phyloP scores from a whole-genome alignment of 2,797 vertebrate genomes.

The Syndactyla subalaris region DNA sequence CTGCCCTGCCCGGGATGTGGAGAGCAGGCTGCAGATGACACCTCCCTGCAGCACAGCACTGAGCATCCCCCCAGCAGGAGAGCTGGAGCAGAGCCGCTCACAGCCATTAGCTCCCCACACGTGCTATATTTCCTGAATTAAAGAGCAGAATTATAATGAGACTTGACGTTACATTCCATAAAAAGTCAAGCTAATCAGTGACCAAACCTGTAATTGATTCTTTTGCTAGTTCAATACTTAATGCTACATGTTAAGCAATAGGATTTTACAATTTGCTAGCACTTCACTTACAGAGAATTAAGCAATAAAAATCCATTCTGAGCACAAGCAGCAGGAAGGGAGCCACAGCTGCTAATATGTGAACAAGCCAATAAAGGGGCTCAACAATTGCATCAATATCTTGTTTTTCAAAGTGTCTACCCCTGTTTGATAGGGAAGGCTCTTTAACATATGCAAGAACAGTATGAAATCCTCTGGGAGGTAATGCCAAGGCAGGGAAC shows the following conservation, averaged over 20 bases:
- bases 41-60: neutral
- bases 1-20: neutral
- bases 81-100: neutral
- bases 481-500: fast-evolving
- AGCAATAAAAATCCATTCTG: constrained; percentile 76
- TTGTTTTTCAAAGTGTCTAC: constrained; percentile 20
- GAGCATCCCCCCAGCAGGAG: neutral
- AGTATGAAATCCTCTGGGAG: neutral
- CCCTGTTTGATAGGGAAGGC: neutral
- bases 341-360: neutral
- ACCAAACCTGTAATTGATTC: constrained; percentile 70
- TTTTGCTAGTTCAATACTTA: constrained; percentile 73
- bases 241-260: constrained; percentile 73
- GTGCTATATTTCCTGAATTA: constrained; percentile 32
- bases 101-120: neutral
- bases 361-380: constrained; percentile 28
- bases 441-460: neutral
- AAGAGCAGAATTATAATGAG: constrained; percentile 35
- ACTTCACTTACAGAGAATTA: constrained; percentile 75
- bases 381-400: constrained; percentile 38
- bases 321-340: constrained; percentile 62
- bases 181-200: constrained; percentile 69
- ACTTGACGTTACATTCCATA: constrained; percentile 45
- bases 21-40: neutral
- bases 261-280: constrained; percentile 72